Conservation (phyloP, 2,113 vertebrate species). For the Pandion haliaetus region DNA sequence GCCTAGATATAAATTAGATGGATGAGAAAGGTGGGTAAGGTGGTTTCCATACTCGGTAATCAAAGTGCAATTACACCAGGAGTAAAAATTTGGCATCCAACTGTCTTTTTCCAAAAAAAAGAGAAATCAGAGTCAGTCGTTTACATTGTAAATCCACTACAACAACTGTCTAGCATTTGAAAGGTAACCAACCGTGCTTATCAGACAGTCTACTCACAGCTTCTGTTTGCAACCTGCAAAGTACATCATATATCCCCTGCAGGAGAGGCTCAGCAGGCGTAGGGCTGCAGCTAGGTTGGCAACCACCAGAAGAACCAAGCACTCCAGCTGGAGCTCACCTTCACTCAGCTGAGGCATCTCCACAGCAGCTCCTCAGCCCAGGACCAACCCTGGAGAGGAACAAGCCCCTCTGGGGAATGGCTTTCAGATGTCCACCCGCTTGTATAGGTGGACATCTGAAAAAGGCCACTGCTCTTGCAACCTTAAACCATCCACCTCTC, state of each 20-base stretch:
- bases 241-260: no score
- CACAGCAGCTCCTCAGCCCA: background rate
- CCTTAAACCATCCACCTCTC: background rate
- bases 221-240: background rate
- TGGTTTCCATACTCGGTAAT: background rate
- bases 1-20: background rate
- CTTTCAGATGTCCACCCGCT: background rate
- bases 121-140: background rate
- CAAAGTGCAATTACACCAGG: background rate
- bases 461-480: background rate
- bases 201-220: background rate
- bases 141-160: no score
- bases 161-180: background rate
- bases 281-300: background rate
- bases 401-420: rapidly evolving
- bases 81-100: background rate
- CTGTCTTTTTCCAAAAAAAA: background rate
- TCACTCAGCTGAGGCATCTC: background rate
- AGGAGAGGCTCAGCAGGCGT: background rate
- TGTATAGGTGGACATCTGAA: background rate
- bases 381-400: background rate
- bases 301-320: background rate
- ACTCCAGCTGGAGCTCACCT: background rate
- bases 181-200: background rate
- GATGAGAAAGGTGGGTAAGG: background rate